phyloP scores from a whole-genome alignment of 2,888 invertebrate genomes.

The Siphlonurus alternatus region DNA sequence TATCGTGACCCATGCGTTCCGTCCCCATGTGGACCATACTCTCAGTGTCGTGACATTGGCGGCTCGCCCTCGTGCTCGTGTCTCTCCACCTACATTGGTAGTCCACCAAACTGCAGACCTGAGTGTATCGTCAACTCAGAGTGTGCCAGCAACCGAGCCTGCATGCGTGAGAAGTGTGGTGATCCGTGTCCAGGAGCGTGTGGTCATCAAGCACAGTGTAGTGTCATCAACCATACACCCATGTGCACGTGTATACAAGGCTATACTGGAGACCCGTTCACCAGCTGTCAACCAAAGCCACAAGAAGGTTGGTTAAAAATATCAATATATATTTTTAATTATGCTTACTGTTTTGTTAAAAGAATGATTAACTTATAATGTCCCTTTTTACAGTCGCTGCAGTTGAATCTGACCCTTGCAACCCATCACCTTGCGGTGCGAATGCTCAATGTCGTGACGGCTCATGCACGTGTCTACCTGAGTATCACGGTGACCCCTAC shows the following conservation, averaged over 20 bases:
- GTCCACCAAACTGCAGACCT: slow-evolving; percentile 60
- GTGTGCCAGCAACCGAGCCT: slow-evolving; percentile 50
- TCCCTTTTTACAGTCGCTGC: not conserved
- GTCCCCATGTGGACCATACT: slow-evolving; percentile 68
- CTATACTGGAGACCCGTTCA: slow-evolving; percentile 22
- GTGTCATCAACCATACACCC: slow-evolving; percentile 56
- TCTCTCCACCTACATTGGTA: slow-evolving; percentile 41
- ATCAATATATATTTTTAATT: not conserved
- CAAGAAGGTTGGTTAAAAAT: not conserved
- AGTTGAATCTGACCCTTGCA: slow-evolving; percentile 28
- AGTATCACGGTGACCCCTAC: slow-evolving; percentile 55
- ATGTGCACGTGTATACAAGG: slow-evolving; percentile 46
- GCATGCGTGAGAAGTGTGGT: slow-evolving; percentile 57
- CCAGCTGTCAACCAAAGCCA: slow-evolving; percentile 10
- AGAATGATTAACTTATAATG: not conserved
- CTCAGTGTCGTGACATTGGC: slow-evolving; percentile 48
- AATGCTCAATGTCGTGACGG: slow-evolving; percentile 41
- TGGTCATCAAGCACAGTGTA: slow-evolving; percentile 51
- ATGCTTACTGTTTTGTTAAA: not conserved
- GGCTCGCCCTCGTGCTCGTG: slow-evolving; percentile 39
- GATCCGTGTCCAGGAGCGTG: slow-evolving; percentile 65
- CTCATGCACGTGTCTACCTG: slow-evolving; percentile 48
- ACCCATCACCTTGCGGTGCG: slow-evolving; percentile 22
- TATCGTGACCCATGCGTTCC: slow-evolving; percentile 45
- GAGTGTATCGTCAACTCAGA: slow-evolving; percentile 59